A percentile compares a stretch with the other conserved stretches of the same genome.
Conservation (phyloP, 2,888 invertebrate genomes). For the Agrilus cyanescens region DNA sequence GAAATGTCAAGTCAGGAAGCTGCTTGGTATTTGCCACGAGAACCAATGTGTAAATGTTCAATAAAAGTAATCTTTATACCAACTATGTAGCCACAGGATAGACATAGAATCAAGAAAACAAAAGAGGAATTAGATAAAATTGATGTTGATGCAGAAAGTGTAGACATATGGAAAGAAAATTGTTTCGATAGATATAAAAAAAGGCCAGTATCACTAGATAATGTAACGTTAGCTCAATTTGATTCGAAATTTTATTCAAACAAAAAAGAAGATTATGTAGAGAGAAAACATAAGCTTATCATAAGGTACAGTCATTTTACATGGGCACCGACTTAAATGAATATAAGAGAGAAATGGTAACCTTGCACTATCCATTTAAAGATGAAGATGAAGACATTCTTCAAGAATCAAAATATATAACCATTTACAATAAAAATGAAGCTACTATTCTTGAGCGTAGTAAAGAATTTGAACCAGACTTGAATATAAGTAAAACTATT, state of each 20-base stretch:
- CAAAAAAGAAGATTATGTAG: not conserved
- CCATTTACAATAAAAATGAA: constrained; percentile 25
- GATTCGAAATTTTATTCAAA: constrained; percentile 19
- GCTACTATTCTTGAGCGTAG: constrained; percentile 19
- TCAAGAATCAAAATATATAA: constrained; percentile 24
- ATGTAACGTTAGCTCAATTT: constrained; percentile 30
- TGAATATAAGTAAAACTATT: too few relatives aligned
- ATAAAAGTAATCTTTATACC: constrained; percentile 13
- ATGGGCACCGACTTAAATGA: constrained; percentile 23
- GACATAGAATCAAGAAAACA: constrained; percentile 26
- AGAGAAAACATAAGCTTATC: constrained; percentile 24
- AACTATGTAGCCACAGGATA: constrained; percentile 27
- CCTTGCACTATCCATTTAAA: constrained; percentile 27
- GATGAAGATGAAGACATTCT: constrained; percentile 29
- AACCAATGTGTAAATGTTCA: constrained; percentile 31
- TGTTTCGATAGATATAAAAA: constrained; percentile 32
- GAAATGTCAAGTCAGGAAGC: too few relatives aligned
- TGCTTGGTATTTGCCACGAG: constrained; percentile 31
- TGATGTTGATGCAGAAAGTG: constrained; percentile 25
- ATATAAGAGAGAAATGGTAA: constrained; percentile 28
- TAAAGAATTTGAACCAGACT: constrained; percentile 11
- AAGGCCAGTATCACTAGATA: constrained; percentile 28
- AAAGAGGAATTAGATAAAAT: constrained; percentile 24
- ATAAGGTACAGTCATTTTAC: constrained; percentile 28
- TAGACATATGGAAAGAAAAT: constrained; percentile 33